Conservation (phyloP, 2,888 invertebrate species). For the Sicus ferrugineus region DNA sequence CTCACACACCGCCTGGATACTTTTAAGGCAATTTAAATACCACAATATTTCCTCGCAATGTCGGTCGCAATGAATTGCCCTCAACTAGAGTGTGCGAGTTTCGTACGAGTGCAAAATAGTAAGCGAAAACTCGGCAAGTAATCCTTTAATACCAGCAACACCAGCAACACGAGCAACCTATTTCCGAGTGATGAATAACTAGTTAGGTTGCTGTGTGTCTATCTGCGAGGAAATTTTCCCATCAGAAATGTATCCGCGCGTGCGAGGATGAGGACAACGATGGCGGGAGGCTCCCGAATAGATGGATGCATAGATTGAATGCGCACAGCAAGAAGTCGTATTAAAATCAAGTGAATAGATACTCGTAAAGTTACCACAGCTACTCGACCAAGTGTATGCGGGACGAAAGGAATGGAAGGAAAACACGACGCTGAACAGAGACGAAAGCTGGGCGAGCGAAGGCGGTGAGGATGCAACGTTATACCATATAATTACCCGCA, state of each 20-base stretch:
- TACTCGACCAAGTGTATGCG: background rate
- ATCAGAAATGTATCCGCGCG: background rate
- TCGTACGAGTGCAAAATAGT: background rate
- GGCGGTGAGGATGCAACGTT: constrained; percentile 22
- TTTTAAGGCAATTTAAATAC: constrained; percentile 1
- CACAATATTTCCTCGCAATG: background rate
- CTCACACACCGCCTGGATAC: background rate
- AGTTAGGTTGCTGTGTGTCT: background rate
- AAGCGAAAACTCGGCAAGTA: background rate
- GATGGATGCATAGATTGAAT: constrained; percentile 29
- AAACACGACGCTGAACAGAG: constrained; percentile 6
- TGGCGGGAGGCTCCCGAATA: constrained; percentile 9
- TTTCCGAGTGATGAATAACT: constrained; percentile 1
- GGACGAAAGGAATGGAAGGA: constrained; percentile 28
- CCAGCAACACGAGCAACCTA: background rate
- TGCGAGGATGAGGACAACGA: background rate
- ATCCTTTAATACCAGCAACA: background rate
- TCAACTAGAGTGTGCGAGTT: background rate
- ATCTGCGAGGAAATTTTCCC: constrained; percentile 14
- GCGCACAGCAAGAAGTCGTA: constrained; percentile 44
- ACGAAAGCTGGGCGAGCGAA: constrained; percentile 2
- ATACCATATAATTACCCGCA: constrained; percentile 32
- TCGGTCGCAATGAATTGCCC: background rate
- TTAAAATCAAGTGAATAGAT: constrained; percentile 41
- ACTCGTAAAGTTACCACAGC: background rate